Conservation (phyloP, 2,797 vertebrate species). For the Oryzias sinensis region DNA sequence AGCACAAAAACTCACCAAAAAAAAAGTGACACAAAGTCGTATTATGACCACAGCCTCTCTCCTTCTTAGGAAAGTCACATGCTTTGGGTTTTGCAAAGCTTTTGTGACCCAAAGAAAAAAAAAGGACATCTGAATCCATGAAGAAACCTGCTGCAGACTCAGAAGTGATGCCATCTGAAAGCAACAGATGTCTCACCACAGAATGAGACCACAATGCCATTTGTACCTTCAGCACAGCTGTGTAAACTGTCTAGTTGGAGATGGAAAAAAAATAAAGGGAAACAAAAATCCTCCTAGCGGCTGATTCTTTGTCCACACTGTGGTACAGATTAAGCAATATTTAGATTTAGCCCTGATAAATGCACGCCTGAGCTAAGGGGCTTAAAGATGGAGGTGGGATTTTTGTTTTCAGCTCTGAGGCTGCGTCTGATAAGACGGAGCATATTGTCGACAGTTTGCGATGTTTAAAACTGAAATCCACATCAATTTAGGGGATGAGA, state of each 20-base stretch:
- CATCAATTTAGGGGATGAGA: not conserved
- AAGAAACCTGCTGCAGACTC: conserved; percentile 19
- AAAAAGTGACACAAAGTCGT: too few species aligned
- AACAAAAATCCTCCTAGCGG: conserved; percentile 25
- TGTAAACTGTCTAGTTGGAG: conserved; percentile 46
- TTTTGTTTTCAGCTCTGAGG: not conserved
- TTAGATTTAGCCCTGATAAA: conserved; percentile 26
- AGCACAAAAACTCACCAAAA: too few species aligned
- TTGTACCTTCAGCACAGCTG: conserved; percentile 56
- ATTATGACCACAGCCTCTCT: too few species aligned
- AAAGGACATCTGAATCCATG: conserved; percentile 21
- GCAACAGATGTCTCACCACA: conserved; percentile 65
- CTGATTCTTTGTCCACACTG: conserved; percentile 21
- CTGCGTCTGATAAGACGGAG: not conserved
- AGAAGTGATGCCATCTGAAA: conserved; percentile 47
- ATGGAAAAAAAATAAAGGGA: conserved; percentile 15
- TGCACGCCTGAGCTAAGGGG: not conserved
- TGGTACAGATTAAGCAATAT: conserved; percentile 38
- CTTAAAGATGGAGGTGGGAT: not conserved
- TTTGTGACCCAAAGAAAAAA: not conserved
- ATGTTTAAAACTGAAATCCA: not conserved
- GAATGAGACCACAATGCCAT: conserved; percentile 47
- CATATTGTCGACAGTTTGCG: not conserved
- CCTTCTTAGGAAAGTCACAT: too few species aligned
- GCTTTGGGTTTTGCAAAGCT: not conserved